phyloP scores from a whole-genome alignment of 2,888 invertebrate species.

The Nymphalis c-album region DNA sequence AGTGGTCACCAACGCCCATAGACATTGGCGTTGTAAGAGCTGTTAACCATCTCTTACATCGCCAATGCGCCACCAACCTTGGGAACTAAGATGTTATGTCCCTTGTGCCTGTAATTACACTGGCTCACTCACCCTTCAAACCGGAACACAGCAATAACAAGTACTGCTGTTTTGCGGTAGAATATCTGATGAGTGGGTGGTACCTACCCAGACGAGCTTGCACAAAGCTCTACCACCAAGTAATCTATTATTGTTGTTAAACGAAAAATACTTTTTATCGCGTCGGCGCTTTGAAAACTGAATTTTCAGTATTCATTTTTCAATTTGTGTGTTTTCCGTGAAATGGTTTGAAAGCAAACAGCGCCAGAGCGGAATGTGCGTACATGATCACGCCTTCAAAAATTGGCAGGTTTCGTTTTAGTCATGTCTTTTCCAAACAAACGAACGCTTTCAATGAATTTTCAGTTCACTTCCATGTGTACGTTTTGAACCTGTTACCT shows the following conservation, averaged over 20 bases:
- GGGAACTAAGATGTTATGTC: no score
- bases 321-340: conserved; percentile 27
- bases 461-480: conserved; percentile 20
- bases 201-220: no score
- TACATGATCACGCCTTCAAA: conserved; percentile 31
- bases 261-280: neutral
- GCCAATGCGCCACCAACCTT: no score
- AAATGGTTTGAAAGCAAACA: conserved; percentile 25
- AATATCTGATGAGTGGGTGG: no score
- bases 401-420: conserved; percentile 33
- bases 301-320: conserved; percentile 24
- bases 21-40: no score
- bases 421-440: conserved; percentile 29
- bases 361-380: conserved; percentile 30
- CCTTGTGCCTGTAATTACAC: no score
- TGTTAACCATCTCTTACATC: no score
- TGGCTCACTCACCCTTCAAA: no score
- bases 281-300: neutral
- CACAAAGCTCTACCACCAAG: no score
- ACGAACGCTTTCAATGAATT: conserved; percentile 22
- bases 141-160: no score
- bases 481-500: conserved; percentile 2
- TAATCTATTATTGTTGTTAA: neutral
- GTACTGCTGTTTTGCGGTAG: no score
- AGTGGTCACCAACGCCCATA: no score